Base-by-base conservation (phyloP, 2,888 invertebrate genomes). In the Limnephilus rhombicus region DNA sequence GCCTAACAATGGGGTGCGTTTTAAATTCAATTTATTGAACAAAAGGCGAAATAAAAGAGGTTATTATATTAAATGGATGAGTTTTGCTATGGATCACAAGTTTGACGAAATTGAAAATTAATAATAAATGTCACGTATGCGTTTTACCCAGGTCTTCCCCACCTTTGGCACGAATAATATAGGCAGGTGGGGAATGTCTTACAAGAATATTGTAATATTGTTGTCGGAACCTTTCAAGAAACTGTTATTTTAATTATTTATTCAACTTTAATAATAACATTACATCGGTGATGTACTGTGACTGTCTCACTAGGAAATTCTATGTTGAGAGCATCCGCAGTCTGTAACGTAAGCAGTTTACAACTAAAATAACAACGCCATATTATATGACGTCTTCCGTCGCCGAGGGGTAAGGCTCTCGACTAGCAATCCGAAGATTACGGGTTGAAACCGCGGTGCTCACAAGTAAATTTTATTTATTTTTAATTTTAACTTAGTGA, bases 1-100 rank as follows among this genome's bases (percentile, higher is more conserved):
- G 82, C 85, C 37, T 53, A 53, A 82, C 88, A 91, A 91, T 91
- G 88, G 91, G 91, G 87, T 86, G 86, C 49, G 89, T 91, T 91
- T 91, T 68, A 88, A 91, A 87, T 89, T 91, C 88, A 91, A 91
- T 91, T 91, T 81, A 82, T 82, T 29, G 0, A 24, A 83, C 88
- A 88, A 91, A 91, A 68, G n/a, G 68, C 31, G 2, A 88, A 29
- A 88, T 88, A 68, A 88, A 88, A 68, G n/a, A 34, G 24, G 53
- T 68, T 53, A 34, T 87, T 24, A 12, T 45, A 86, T 68, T 24
- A 5, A 24, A 68, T 68, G 0, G 24, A 68, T 68, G 68, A n/a
- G 68, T 68, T 68, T 68, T 68, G 68, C 68, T n/a, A 68, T 68
- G 68, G 86, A 86, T 86, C 86, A 45, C 86, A 29, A n/a, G 49